Evolutionary conservation across 2,797 vertebrate species (phyloP).

Genomic region (Triplophysa bombifrons): DNA sequence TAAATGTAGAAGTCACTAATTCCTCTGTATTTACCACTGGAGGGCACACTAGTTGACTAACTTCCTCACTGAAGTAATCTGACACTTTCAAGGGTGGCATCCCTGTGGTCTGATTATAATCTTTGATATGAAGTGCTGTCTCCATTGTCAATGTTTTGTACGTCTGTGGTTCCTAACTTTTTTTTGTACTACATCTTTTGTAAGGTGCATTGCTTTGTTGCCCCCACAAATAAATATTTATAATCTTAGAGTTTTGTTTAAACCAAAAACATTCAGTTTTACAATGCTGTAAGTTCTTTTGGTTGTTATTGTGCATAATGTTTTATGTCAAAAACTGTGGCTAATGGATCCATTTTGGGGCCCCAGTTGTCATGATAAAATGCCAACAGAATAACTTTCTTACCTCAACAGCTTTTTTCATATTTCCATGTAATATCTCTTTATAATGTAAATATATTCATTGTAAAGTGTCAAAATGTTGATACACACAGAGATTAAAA

Average conservation of each 20-base stretch:
- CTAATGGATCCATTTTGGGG: no score
- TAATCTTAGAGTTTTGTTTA: no score
- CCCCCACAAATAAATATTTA: no score
- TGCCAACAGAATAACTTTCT: no score
- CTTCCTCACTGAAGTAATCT: constrained; percentile 1
- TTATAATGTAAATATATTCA: background rate
- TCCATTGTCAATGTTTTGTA: background rate
- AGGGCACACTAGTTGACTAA: constrained; percentile 38
- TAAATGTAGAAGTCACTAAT: background rate
- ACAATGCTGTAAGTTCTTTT: no score
- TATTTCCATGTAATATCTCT: background rate
- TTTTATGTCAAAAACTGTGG: no score
- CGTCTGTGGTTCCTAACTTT: background rate
- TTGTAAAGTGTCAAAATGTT: background rate
- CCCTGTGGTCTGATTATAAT: background rate
- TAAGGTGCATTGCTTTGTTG: no score
- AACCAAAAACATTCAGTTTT: no score
- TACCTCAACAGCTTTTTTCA: background rate
- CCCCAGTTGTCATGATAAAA: background rate
- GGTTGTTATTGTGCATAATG: no score
- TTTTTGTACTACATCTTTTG: no score
- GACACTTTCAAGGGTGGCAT: background rate
- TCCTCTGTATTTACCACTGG: constrained; percentile 41
- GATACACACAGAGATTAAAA: background rate
- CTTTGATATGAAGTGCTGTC: background rate